phyloP scores from a whole-genome alignment of 1,140 invertebrate genomes.

The Atta texana region DNA sequence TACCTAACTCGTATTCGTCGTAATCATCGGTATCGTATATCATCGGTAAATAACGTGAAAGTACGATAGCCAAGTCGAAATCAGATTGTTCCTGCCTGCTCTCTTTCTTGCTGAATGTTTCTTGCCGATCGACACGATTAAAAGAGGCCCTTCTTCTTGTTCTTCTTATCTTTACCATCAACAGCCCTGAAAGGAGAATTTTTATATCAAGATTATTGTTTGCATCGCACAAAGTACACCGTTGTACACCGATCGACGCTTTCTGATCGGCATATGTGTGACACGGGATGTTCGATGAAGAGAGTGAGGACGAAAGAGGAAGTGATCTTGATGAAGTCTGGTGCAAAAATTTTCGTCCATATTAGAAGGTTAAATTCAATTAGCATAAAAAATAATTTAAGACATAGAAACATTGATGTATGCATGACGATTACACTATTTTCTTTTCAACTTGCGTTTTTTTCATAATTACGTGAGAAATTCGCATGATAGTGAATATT shows the following conservation, averaged over 20 bases:
- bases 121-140: constrained; percentile 76
- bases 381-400: background rate
- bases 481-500: background rate
- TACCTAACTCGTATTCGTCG: constrained; percentile 35
- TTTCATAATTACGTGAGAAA: background rate
- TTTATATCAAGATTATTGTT: constrained; percentile 56
- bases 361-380: background rate
- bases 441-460: background rate
- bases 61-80: background rate
- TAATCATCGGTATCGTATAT: too few relatives aligned
- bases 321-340: constrained; percentile 2
- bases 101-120: constrained; percentile 14
- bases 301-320: background rate
- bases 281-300: background rate
- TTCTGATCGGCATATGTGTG: background rate
- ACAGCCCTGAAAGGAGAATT: constrained; percentile 86
- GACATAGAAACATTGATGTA: background rate
- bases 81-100: background rate
- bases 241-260: background rate
- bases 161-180: constrained; percentile 88
- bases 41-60: constrained; percentile 4
- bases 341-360: background rate
- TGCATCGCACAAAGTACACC: background rate
- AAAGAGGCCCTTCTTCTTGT: constrained; percentile 88
- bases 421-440: background rate